A percentile compares a stretch with the other conserved stretches of the same genome.
Evolutionary conservation across 2,888 invertebrate species (phyloP).

Genomic region (Platycnemis pennipes): DNA sequence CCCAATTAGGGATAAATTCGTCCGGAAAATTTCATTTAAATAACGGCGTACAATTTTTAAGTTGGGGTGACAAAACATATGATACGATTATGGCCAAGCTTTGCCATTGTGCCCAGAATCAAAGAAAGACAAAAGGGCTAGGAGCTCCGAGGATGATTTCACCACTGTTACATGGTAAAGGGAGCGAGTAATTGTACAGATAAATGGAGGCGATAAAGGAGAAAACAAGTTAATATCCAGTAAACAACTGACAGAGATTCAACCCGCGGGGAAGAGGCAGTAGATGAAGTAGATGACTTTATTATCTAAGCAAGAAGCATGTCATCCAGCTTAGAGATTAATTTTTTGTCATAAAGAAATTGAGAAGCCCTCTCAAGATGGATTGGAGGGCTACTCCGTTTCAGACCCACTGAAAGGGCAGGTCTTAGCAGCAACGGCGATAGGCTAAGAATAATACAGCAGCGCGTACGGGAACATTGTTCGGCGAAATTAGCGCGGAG

Average conservation of each 20-base stretch:
- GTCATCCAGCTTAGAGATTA: not conserved
- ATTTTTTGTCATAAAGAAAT: not conserved
- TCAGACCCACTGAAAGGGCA: not conserved
- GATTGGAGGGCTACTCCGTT: not conserved
- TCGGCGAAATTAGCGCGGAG: not conserved
- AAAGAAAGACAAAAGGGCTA: not conserved
- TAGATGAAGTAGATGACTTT: not conserved
- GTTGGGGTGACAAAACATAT: too few species aligned
- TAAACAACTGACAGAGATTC: not conserved
- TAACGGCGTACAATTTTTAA: too few species aligned
- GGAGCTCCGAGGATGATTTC: not conserved
- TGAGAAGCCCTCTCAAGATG: not conserved
- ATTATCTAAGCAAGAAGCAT: not conserved
- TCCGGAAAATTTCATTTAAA: too few species aligned
- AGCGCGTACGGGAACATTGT: not conserved
- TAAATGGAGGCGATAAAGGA: not conserved
- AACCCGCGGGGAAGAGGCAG: not conserved
- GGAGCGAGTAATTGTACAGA: not conserved
- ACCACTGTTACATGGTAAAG: not conserved
- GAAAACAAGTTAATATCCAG: not conserved
- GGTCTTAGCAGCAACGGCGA: not conserved
- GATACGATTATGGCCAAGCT: too few species aligned
- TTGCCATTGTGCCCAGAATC: too few species aligned
- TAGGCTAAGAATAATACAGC: not conserved
- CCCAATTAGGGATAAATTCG: too few species aligned